phyloP scores from a whole-genome alignment of 1,140 invertebrate genomes.

The Euschistus heros region DNA sequence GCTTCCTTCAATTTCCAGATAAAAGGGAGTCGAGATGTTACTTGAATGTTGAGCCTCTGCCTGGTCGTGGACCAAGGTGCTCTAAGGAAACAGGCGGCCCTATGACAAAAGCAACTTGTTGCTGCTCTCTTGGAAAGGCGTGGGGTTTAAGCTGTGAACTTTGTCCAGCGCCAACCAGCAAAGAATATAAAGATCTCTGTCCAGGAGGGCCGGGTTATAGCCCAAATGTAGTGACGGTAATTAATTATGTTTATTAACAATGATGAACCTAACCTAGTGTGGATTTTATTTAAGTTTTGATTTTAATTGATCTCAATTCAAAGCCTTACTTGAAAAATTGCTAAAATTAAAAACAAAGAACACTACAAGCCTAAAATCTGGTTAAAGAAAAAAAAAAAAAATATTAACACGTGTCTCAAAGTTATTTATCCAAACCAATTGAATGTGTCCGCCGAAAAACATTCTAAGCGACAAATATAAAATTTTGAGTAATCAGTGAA shows the following conservation, averaged over 20 bases:
- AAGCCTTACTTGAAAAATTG: no score
- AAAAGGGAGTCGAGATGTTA: conserved; percentile 68
- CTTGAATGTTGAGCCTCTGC: conserved; percentile 43
- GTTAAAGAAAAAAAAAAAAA: no score
- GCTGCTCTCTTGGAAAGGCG: conserved; percentile 71
- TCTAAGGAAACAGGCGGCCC: conserved; percentile 43
- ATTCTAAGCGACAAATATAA: no score
- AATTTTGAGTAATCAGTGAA: no score
- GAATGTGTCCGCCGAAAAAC: no score
- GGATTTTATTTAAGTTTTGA: no score
- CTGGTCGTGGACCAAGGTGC: conserved; percentile 37
- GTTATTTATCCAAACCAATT: no score
- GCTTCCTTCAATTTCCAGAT: conserved; percentile 42
- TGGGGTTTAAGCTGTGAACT: conserved; percentile 76
- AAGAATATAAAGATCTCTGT: conserved; percentile 66
- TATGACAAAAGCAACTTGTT: conserved; percentile 70
- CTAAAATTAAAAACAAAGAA: no score
- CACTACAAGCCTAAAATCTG: no score
- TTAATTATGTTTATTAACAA: conserved; percentile 23
- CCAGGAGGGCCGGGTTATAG: conserved; percentile 74
- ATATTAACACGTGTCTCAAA: no score
- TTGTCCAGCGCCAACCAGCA: conserved; percentile 58
- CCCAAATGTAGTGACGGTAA: conserved; percentile 67
- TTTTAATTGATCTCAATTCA: no score
- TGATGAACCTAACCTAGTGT: no score